Evolutionary conservation across 2,797 vertebrate genomes (phyloP), one percentile per base, ranked within the genome.

Genomic region (Sebastolobus alascanus): DNA sequence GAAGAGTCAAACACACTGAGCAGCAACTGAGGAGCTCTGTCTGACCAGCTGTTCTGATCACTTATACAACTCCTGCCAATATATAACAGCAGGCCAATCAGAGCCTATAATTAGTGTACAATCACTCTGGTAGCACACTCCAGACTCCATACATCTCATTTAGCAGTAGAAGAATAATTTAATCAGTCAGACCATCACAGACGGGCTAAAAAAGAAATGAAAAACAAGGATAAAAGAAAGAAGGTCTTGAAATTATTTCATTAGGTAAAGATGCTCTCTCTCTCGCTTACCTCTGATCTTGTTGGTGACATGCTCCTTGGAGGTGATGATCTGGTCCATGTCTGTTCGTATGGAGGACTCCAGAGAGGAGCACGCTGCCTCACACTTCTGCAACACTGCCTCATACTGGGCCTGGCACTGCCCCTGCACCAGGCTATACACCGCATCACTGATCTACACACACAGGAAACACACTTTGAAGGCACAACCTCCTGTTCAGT

Each of bases 241-340:
- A 52, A 52, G 20, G 50, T 52, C 7, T 52, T 8, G n/a, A 22
- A 59, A 60, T 33, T 1, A 59, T 31, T 31, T 16, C 13, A 29
- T 59, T 2, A 20, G 7, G 3, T 20, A 9, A 25, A 5, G 3
- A 64, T 3, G n/a, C 1, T 10, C 0, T 0, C 16, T 43, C 54
- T 31, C 6, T 37, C 11, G 3, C 84, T 38, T 33, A 96, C 95
- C 94, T 90, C 71, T 84, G 90, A 99, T 97, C 94, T 99, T 99
- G 96, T 93, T 97, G 91, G 96, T 96, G 91, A 99, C 90, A 16
- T 99, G 97, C 84, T 99, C 98, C 93, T 98, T 99, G 37, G 98
- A 98, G 14, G 97, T 96, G 91, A 99, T 98, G 85, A 99, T 97
- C 94, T 99, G 98, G 93, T 99, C 98, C 97, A 99, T 97, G 92